Conservation (phyloP, 2,888 invertebrate genomes). For the Melanchra persicariae region DNA sequence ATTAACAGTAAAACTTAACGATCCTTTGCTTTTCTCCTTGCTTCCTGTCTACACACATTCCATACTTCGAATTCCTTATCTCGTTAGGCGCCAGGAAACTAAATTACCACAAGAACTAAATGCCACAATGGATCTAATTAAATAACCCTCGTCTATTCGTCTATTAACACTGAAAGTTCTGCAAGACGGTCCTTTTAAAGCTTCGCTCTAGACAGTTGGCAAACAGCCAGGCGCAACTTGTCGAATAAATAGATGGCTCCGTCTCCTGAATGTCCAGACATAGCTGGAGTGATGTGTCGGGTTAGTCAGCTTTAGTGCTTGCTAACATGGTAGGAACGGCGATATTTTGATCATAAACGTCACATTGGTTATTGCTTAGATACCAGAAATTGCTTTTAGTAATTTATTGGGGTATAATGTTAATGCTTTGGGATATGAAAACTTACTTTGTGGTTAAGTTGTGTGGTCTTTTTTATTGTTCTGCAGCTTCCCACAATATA, state of each 20-base stretch:
- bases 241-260: slow-evolving; percentile 65
- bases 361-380: slow-evolving; percentile 6
- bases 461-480: not conserved
- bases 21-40: not conserved
- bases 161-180: slow-evolving; percentile 51
- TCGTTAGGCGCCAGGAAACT: slow-evolving; percentile 46
- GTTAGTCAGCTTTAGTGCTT: slow-evolving; percentile 33
- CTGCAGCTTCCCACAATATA: not conserved
- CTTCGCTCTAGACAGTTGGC: slow-evolving; percentile 61
- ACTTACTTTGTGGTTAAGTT: not conserved
- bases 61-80: slow-evolving; percentile 24
- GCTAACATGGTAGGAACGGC: slow-evolving; percentile 27
- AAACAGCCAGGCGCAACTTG: slow-evolving; percentile 59
- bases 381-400: slow-evolving; percentile 8
- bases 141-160: slow-evolving; percentile 53
- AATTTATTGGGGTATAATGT: not conserved
- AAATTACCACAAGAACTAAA: slow-evolving; percentile 41
- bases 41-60: slow-evolving; percentile 14
- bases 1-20: not conserved
- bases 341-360: slow-evolving; percentile 40
- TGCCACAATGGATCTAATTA: slow-evolving; percentile 54
- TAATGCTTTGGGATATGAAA: not conserved
- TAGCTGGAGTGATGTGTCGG: slow-evolving; percentile 45
- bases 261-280: slow-evolving; percentile 59
- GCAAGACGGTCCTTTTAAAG: slow-evolving; percentile 61